Evolutionary conservation across 2,888 invertebrate genomes (phyloP).

Genomic region (Carterocephalus palaemon): DNA sequence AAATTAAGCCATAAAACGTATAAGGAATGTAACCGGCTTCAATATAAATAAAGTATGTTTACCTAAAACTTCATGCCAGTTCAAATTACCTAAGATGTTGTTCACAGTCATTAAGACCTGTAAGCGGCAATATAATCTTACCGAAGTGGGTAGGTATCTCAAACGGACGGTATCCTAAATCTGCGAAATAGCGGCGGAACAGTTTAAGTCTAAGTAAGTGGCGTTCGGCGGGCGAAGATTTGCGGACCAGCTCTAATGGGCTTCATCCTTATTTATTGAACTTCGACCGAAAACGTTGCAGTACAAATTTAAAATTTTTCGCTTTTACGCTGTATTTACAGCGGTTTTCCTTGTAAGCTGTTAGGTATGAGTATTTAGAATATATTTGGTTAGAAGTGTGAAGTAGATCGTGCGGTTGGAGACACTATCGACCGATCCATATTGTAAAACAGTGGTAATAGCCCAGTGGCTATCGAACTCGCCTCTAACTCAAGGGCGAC

Average conservation of each 20-base stretch:
- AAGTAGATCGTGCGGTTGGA: too few relatives aligned
- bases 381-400: too few relatives aligned
- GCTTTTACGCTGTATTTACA: slow-evolving; percentile 28
- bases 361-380: not conserved
- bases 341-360: not conserved
- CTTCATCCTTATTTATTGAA: slow-evolving; percentile 78
- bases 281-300: slow-evolving; percentile 55
- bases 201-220: slow-evolving; percentile 79
- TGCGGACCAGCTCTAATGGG: slow-evolving; percentile 78
- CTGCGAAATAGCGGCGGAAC: slow-evolving; percentile 72
- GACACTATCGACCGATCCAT: too few relatives aligned
- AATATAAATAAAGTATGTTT: too few relatives aligned
- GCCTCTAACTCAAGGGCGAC: too few relatives aligned
- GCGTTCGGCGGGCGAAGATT: slow-evolving; percentile 76
- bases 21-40: too few relatives aligned
- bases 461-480: too few relatives aligned
- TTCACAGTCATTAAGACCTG: not conserved
- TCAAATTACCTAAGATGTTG: too few relatives aligned
- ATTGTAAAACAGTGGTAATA: too few relatives aligned
- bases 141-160: slow-evolving; percentile 46
- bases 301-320: slow-evolving; percentile 57
- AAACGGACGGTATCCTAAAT: slow-evolving; percentile 71
- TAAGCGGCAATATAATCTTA: slow-evolving; percentile 20
- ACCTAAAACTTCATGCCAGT: too few relatives aligned
- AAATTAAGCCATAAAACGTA: too few relatives aligned